phyloP scores from a whole-genome alignment of 2,888 invertebrate genomes.

The Sminthurinus aureus region DNA sequence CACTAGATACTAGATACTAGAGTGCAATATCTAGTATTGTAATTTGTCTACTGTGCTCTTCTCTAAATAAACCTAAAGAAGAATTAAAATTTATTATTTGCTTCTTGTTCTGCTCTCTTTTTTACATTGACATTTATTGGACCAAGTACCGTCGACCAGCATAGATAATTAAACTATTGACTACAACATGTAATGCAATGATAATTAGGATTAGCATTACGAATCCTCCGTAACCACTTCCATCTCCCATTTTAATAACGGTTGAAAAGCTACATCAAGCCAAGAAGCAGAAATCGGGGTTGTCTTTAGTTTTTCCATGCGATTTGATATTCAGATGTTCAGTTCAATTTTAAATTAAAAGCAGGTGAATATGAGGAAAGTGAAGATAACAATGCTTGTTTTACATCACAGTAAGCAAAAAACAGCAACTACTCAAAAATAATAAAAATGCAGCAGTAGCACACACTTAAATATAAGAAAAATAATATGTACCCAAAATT shows the following conservation, averaged over 20 bases:
- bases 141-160: constrained; percentile 21
- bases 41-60: too few species aligned
- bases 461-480: too few species aligned
- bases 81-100: too few species aligned
- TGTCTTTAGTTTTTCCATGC: not conserved
- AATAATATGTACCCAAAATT: too few species aligned
- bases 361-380: not conserved
- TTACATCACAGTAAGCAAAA: not conserved
- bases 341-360: not conserved
- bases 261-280: not conserved
- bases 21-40: too few species aligned
- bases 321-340: not conserved
- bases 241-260: constrained; percentile 24
- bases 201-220: constrained; percentile 37
- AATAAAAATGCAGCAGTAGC: too few species aligned
- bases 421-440: not conserved
- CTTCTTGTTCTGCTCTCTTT: too few species aligned
- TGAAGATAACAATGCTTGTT: not conserved
- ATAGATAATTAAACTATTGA: constrained; percentile 30
- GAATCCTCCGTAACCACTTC: constrained; percentile 27
- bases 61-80: too few species aligned
- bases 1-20: too few species aligned
- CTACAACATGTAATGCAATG: constrained; percentile 32
- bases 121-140: too few species aligned
- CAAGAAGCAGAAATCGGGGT: not conserved